These are phyloP conservation scores for Molanna angustata DNA, from an alignment of 2,888 invertebrate genomes.

Conservation along the genomic window DNA sequence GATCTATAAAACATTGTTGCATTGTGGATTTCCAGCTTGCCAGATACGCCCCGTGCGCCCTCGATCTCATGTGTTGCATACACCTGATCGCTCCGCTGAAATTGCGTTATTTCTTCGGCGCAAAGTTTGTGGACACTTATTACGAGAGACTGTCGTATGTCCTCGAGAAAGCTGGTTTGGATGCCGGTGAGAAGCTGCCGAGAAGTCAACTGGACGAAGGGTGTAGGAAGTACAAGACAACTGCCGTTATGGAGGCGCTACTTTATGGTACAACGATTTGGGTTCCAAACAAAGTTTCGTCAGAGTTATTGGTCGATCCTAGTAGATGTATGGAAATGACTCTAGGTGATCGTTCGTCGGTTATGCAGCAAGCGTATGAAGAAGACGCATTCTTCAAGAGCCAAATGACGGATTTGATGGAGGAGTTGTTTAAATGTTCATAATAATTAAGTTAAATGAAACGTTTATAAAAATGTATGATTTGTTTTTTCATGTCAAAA, in stretches of 20 bases:
- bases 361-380: conserved; percentile 55
- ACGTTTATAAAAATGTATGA: too few species aligned
- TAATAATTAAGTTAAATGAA: too few species aligned
- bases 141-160: conserved; percentile 49
- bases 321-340: conserved; percentile 56
- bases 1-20: conserved; percentile 54
- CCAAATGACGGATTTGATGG: conserved; percentile 53
- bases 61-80: conserved; percentile 59
- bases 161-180: conserved; percentile 43
- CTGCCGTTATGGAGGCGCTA: conserved; percentile 55
- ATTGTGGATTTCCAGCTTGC: conserved; percentile 69
- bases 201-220: conserved; percentile 47
- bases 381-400: conserved; percentile 49
- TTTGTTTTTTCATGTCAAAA: too few species aligned
- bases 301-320: conserved; percentile 47
- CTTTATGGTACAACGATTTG: conserved; percentile 54
- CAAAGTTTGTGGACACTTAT: conserved; percentile 54
- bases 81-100: conserved; percentile 52
- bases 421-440: conserved; percentile 49
- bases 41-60: conserved; percentile 63
- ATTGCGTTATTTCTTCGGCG: conserved; percentile 42
- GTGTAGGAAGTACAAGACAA: conserved; percentile 50
- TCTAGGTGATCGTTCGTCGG: conserved; percentile 50
- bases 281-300: conserved; percentile 51
- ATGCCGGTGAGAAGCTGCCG: conserved; percentile 44